Evolutionary conservation across 2,888 invertebrate genomes (phyloP).

Genomic region (Lepidocyrtinus sp.): DNA sequence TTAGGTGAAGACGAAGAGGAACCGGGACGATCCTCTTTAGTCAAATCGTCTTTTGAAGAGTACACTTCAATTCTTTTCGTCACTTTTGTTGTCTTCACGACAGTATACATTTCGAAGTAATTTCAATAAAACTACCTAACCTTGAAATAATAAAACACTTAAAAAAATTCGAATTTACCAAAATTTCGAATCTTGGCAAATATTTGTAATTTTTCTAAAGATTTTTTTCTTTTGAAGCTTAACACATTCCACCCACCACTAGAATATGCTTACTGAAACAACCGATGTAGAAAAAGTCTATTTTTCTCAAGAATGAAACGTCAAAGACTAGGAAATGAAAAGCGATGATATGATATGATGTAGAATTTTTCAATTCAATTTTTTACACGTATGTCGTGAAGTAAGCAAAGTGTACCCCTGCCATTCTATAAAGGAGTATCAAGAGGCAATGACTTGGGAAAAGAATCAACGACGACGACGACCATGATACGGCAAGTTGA

Average conservation of each 20-base stretch:
- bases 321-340: conserved; percentile 54
- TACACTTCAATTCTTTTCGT: conserved; percentile 46
- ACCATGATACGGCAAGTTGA: not conserved
- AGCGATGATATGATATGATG: conserved; percentile 42
- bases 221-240: no score
- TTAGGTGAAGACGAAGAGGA: no score
- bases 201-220: no score
- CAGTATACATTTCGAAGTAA: conserved; percentile 34
- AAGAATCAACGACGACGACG: not conserved
- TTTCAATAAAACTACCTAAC: conserved; percentile 20
- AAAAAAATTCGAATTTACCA: no score
- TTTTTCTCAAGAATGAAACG: conserved; percentile 13
- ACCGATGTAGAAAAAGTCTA: no score
- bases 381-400: not conserved
- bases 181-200: no score
- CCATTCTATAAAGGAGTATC: not conserved
- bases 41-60: conserved; percentile 15
- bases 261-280: no score
- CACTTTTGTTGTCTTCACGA: conserved; percentile 51
- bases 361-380: not conserved
- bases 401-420: not conserved
- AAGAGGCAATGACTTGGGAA: not conserved
- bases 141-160: conserved; percentile 45
- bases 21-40: not conserved
- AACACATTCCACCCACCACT: no score